Conservation (phyloP, 2,888 invertebrate genomes). For the Pseudanteris insignis region DNA sequence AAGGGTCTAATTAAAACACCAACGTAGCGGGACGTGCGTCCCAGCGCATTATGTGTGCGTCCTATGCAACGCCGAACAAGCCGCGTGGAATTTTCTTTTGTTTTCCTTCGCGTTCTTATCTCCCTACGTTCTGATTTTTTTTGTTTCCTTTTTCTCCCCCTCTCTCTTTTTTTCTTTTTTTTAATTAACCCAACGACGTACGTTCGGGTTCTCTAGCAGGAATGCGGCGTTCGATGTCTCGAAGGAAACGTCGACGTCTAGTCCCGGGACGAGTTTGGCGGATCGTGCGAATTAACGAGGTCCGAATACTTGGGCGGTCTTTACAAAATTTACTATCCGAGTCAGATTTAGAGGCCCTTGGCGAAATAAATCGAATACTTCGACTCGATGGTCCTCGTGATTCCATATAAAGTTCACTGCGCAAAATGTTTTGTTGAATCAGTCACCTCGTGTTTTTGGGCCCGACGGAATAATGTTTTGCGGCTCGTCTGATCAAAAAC, state of each 20-base stretch:
- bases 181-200: constrained; percentile 44
- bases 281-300: constrained; percentile 61
- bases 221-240: constrained; percentile 46
- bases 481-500: constrained; percentile 28
- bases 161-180: constrained; percentile 25
- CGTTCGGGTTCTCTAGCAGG: constrained; percentile 45
- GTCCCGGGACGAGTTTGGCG: constrained; percentile 42
- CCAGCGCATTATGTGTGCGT: constrained; percentile 34
- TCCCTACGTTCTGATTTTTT: constrained; percentile 6
- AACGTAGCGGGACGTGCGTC: constrained; percentile 39
- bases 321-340: constrained; percentile 48
- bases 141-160: not conserved
- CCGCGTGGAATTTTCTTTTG: constrained; percentile 38
- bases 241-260: constrained; percentile 51
- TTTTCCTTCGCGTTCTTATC: constrained; percentile 32
- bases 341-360: constrained; percentile 46
- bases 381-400: constrained; percentile 33
- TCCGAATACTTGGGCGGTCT: constrained; percentile 56
- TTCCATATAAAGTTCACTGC: constrained; percentile 36
- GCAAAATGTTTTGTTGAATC: constrained; percentile 44
- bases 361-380: constrained; percentile 47
- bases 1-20: constrained; percentile 45
- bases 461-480: constrained; percentile 19
- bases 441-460: constrained; percentile 32
- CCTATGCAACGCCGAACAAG: constrained; percentile 12